These are phyloP conservation scores for Castor canadensis DNA, from an alignment of 2,113 vertebrate genomes.

Conservation along the genomic window DNA sequence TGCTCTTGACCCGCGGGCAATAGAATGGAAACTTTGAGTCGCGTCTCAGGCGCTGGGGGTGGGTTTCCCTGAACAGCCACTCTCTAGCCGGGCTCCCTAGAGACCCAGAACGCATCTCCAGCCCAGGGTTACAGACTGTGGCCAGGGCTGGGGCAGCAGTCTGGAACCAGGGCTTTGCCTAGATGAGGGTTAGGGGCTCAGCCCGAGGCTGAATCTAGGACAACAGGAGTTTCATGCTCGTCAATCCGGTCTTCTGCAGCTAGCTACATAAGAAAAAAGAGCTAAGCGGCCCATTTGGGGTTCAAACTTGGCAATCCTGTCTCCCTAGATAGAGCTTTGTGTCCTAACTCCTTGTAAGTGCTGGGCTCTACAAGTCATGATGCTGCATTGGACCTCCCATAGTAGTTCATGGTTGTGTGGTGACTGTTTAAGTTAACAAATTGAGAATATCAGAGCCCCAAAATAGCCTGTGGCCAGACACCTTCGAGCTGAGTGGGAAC, in stretches of 20 bases:
- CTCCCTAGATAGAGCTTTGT: not conserved
- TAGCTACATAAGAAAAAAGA: not conserved
- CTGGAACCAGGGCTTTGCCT: not conserved
- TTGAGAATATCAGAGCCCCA: slow-evolving; percentile 28
- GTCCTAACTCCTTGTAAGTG: not conserved
- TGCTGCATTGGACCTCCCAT: not conserved
- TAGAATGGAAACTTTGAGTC: slow-evolving; percentile 73
- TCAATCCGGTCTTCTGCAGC: not conserved
- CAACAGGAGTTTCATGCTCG: not conserved
- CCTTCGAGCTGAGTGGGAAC: not conserved
- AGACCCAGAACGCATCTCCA: slow-evolving; percentile 33
- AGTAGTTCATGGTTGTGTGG: slow-evolving; percentile 38
- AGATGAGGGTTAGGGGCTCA: not conserved
- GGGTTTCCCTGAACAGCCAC: slow-evolving; percentile 52
- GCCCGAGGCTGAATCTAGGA: not conserved
- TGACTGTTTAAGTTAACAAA: slow-evolving; percentile 48
- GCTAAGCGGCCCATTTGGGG: not conserved
- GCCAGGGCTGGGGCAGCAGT: not conserved
- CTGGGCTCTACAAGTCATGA: not conserved
- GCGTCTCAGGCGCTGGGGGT: slow-evolving; percentile 41
- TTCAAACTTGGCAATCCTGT: not conserved
- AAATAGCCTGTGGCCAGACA: slow-evolving; percentile 63
- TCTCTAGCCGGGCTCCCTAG: not conserved
- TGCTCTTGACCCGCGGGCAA: slow-evolving; percentile 44
- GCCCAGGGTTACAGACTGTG: not conserved